phyloP scores from a whole-genome alignment of 1,140 invertebrate species.

The Drosophila pallidifrons region DNA sequence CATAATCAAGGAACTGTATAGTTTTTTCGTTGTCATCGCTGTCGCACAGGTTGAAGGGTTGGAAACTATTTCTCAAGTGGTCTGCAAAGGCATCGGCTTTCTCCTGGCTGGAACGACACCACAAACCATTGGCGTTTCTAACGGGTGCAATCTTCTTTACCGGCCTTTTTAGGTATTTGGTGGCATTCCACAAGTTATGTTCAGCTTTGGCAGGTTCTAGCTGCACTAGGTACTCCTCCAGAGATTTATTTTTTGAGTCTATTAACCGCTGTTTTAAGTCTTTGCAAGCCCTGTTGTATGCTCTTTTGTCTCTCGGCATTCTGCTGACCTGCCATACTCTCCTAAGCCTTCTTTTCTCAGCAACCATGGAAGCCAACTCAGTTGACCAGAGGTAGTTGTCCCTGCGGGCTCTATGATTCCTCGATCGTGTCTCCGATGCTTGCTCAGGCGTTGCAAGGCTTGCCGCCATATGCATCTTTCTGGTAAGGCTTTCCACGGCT shows the following conservation, averaged over 20 bases:
- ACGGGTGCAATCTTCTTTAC: neutral
- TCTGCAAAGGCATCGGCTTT: neutral
- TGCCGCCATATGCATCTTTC: neutral
- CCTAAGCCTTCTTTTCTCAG: too few relatives aligned
- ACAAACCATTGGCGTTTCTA: too few relatives aligned
- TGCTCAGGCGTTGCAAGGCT: too few relatives aligned
- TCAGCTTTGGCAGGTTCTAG: neutral
- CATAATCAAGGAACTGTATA: neutral
- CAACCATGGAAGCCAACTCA: neutral
- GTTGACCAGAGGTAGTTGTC: slow-evolving; percentile 1
- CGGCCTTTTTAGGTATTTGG: neutral
- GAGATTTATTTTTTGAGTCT: neutral
- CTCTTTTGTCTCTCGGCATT: neutral
- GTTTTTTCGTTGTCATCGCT: neutral
- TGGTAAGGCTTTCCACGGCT: neutral
- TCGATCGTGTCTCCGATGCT: too few relatives aligned
- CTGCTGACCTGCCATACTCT: too few relatives aligned
- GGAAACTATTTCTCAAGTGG: neutral
- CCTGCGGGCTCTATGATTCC: neutral
- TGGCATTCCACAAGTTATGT: slow-evolving; percentile 4
- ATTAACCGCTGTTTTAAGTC: neutral
- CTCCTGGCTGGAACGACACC: too few relatives aligned
- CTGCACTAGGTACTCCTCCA: neutral
- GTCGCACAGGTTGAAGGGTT: neutral
- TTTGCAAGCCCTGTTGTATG: slow-evolving; percentile 8